phyloP scores from a whole-genome alignment of 2,888 invertebrate species.

The Pilophorus perplexus region DNA sequence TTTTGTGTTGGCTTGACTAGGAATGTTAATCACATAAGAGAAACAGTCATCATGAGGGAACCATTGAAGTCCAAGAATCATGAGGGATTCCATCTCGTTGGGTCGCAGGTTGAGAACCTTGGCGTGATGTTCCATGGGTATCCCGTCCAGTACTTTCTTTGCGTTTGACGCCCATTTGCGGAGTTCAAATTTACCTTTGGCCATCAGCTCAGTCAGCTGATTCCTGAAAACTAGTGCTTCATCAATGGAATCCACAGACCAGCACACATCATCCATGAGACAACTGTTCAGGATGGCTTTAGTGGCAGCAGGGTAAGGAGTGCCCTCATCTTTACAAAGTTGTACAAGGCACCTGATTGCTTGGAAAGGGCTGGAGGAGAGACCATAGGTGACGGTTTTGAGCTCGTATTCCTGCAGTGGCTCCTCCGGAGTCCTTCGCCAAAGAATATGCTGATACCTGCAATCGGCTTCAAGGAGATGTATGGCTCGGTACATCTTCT shows the following conservation, averaged over 20 bases:
- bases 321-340: neutral
- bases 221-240: neutral
- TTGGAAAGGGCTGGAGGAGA: neutral
- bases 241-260: neutral
- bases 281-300: neutral
- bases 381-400: neutral
- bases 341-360: neutral
- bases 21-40: neutral
- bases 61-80: conserved; percentile 1
- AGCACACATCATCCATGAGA: neutral
- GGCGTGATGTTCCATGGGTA: neutral
- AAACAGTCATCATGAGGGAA: conserved; percentile 1
- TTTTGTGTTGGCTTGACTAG: neutral
- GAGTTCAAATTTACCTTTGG: neutral
- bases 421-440: neutral
- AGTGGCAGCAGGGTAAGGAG: neutral
- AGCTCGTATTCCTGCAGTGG: neutral
- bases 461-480: neutral
- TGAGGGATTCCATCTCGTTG: neutral
- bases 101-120: neutral
- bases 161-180: neutral
- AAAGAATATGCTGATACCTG: neutral
- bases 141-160: neutral
- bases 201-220: neutral
- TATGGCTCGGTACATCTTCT: neutral